Evolutionary conservation across 2,888 invertebrate species (phyloP).

Genomic region (Flabesymbios commensalis): DNA sequence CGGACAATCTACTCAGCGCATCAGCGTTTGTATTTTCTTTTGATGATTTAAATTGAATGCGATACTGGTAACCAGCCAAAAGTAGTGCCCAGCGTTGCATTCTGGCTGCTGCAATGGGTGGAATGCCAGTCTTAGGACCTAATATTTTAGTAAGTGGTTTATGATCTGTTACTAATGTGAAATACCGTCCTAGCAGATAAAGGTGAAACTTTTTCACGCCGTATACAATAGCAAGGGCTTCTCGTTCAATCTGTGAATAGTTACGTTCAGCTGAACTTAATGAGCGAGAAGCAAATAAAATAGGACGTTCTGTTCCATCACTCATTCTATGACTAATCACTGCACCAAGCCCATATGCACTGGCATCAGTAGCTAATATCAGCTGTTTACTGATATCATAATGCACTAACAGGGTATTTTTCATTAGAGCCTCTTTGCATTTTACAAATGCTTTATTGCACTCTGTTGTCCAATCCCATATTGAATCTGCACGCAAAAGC

Average conservation of each 20-base stretch:
- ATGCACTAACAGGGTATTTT: constrained; percentile 42
- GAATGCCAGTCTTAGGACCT: constrained; percentile 43
- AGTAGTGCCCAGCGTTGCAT: constrained; percentile 17
- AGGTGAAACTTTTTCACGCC: constrained; percentile 58
- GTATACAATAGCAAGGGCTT: constrained; percentile 57
- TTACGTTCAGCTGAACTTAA: constrained; percentile 56
- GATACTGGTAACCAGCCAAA: not conserved
- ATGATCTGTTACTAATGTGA: constrained; percentile 60
- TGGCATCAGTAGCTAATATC: too few relatives aligned
- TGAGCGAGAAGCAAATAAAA: too few relatives aligned
- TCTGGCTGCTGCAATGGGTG: constrained; percentile 42
- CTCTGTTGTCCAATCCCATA: not conserved
- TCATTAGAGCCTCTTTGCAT: not conserved
- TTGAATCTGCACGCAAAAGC: not conserved
- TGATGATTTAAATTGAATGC: not conserved
- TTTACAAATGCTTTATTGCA: not conserved
- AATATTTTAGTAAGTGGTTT: constrained; percentile 59
- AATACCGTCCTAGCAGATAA: constrained; percentile 58
- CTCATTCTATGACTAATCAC: too few relatives aligned
- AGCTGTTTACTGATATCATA: too few relatives aligned
- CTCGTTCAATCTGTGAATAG: constrained; percentile 57
- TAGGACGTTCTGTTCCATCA: too few relatives aligned
- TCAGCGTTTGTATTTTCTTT: not conserved
- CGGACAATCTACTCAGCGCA: not conserved
- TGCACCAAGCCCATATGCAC: too few relatives aligned